Evolutionary conservation across 2,888 invertebrate species (phyloP).

Genomic region (Isotomurus palustris): DNA sequence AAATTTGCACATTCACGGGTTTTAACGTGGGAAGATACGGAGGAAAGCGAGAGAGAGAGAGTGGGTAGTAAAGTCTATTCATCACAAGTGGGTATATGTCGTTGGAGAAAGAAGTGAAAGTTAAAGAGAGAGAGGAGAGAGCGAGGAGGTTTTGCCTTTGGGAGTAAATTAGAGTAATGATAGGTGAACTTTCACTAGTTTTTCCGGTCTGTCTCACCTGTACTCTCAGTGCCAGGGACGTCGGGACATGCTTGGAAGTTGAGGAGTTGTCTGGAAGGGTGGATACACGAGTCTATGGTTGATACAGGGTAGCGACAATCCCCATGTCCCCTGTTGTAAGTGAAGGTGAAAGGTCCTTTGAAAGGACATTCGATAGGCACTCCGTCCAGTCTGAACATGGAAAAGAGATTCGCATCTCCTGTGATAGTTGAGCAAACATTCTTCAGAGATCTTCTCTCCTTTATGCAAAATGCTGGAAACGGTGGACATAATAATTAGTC

Average conservation of each 20-base stretch:
- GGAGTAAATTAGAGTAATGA: no score
- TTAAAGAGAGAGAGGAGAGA: no score
- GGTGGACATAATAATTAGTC: background rate
- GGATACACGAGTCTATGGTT: conserved; percentile 88
- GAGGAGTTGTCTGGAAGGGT: conserved; percentile 79
- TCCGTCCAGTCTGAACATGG: conserved; percentile 83
- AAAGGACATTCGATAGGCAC: conserved; percentile 83
- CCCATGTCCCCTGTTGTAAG: conserved; percentile 84
- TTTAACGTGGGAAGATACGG: no score
- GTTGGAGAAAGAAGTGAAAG: no score
- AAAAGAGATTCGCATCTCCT: conserved; percentile 81
- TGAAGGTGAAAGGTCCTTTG: conserved; percentile 83
- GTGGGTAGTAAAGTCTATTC: no score
- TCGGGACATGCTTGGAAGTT: conserved; percentile 94
- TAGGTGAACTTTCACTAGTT: background rate
- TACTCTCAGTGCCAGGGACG: conserved; percentile 82
- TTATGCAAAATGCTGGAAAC: conserved; percentile 34
- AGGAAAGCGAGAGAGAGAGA: no score
- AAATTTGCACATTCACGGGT: no score
- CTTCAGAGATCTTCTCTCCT: conserved; percentile 26
- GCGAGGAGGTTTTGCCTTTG: no score
- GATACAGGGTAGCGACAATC: conserved; percentile 84
- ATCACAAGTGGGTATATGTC: no score
- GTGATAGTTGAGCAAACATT: conserved; percentile 35
- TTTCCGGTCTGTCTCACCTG: conserved; percentile 58